Conservation (phyloP, 2,113 vertebrate genomes). For the Ginglymostoma cirratum region DNA sequence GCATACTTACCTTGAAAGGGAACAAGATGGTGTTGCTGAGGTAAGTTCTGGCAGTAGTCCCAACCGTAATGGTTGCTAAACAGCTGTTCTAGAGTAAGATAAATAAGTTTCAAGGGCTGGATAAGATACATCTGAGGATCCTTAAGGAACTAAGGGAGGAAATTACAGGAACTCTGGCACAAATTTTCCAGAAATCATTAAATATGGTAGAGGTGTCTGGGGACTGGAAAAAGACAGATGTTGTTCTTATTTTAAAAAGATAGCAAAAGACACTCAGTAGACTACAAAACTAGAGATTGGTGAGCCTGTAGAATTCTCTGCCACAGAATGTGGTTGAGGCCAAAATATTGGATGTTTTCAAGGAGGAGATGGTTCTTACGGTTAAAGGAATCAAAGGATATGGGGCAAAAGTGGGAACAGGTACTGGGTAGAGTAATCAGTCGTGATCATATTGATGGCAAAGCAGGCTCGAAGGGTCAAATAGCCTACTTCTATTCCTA, state of each 20-base stretch:
- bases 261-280: neutral
- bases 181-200: slow-evolving; percentile 18
- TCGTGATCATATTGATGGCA: too few relatives aligned
- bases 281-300: neutral
- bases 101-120: neutral
- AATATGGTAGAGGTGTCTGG: neutral
- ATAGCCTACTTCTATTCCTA: too few relatives aligned
- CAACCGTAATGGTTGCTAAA: neutral
- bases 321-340: too few relatives aligned
- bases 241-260: slow-evolving; percentile 7
- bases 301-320: too few relatives aligned
- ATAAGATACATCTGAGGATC: neutral
- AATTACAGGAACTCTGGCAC: slow-evolving; percentile 11
- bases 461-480: too few relatives aligned
- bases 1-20: neutral
- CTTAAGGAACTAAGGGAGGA: neutral
- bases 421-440: too few relatives aligned
- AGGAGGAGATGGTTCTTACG: too few relatives aligned
- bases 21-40: neutral
- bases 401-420: too few relatives aligned
- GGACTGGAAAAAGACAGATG: slow-evolving; percentile 20
- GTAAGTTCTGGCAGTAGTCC: neutral
- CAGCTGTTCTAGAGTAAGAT: neutral
- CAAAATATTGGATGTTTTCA: too few relatives aligned
- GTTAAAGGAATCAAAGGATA: too few relatives aligned